Base-by-base conservation (phyloP, 2,888 invertebrate genomes). In the Melieria crassipennis region DNA sequence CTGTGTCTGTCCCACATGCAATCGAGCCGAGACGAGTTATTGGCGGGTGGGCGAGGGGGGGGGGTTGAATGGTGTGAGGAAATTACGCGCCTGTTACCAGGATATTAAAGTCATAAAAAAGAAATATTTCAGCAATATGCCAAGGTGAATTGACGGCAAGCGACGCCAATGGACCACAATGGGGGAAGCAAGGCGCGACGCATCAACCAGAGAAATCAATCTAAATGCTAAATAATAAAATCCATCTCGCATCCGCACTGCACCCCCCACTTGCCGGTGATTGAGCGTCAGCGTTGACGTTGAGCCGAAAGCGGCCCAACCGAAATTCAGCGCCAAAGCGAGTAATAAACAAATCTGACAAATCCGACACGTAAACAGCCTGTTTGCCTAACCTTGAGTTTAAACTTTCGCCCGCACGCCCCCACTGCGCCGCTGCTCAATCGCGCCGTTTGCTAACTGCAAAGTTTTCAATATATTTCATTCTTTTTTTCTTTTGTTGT, bases 311-410 rank as follows among this genome's bases (percentile, higher is more conserved):
- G 48, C 48, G 56, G 45, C 56, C 47, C 47, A 16, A 43, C n/a
- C 46, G 10, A 60, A 61, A 66, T 43, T 47, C 56, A 58, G 52
- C 42, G 30, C 52, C 52, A 58, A 45, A 42, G 48, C 57, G 43
- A 11, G 66, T 58, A 66, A 65, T 65, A 52, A 57, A 66, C 66
- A 61, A 70, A 70, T 58, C 66, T 70, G 65, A 57, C 11, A 71
- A 64, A 69, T 69, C 13, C 50, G 57, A 52, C 75, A 74, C 75
- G 74, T 75, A 74, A 56, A 70, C 47, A 42, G 55, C 70, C 69
- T 70, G 65, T 74, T 52, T 72, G 63, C 73, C 74, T 73, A 73
- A 73, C 73, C 74, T 73, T 73, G 71, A 69, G 68, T 69, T 75
- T 66, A 72, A 75, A 72, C 73, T 70, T 73, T 72, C 62, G 72